A percentile compares a stretch with the other conserved stretches of the same genome.
Evolutionary conservation across 2,888 invertebrate species (phyloP).

Genomic region (Sialis lutaria): DNA sequence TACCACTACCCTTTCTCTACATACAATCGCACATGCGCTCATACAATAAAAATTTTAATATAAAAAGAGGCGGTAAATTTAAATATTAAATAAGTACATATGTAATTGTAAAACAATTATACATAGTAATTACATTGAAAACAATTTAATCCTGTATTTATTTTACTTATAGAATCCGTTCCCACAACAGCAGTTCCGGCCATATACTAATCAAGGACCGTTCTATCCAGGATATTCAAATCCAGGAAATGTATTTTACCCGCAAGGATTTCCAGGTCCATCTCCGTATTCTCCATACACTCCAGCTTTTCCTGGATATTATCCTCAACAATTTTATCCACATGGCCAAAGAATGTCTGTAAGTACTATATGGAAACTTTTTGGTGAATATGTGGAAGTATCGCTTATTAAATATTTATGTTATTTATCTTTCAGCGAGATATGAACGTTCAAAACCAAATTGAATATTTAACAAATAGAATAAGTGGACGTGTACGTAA

Average conservation of each 20-base stretch:
- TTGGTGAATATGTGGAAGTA: background rate
- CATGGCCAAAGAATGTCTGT: constrained; percentile 35
- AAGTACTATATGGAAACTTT: constrained; percentile 17
- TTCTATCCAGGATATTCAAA: constrained; percentile 33
- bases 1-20: too few species aligned
- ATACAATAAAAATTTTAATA: too few species aligned
- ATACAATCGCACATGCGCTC: background rate
- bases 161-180: background rate
- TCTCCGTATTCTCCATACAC: constrained; percentile 26
- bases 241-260: constrained; percentile 26
- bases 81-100: too few species aligned
- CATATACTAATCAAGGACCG: constrained; percentile 25
- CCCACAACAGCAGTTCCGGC: constrained; percentile 27
- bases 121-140: too few species aligned
- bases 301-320: constrained; percentile 25
- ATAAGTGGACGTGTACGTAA: constrained; percentile 36
- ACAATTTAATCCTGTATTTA: too few species aligned
- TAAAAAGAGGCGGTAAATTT: too few species aligned
- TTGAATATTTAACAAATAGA: constrained; percentile 36
- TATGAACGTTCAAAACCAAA: constrained; percentile 39
- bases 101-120: too few species aligned
- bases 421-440: constrained; percentile 29
- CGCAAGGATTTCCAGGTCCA: constrained; percentile 13
- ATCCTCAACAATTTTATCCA: constrained; percentile 17
- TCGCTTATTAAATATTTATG: background rate